Conservation (phyloP, 2,888 invertebrate genomes). For the Polymixis lichenea region DNA sequence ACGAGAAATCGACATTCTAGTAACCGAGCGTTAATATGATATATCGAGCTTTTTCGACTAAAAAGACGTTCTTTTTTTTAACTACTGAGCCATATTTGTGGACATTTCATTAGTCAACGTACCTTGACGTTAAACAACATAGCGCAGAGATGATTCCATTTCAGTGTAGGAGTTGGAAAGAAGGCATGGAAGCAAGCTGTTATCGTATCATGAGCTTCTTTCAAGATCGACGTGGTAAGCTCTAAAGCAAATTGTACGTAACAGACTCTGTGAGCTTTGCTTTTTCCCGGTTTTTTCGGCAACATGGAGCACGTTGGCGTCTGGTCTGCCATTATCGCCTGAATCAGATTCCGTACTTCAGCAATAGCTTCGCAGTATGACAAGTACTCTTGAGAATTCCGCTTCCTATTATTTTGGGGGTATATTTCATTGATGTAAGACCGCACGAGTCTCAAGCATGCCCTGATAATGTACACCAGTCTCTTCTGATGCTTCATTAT, state of each 20-base stretch:
- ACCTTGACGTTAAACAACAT: conserved; percentile 93
- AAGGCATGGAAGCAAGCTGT: conserved; percentile 98
- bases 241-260: conserved; percentile 89
- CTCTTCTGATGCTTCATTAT: conserved; percentile 94
- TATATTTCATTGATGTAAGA: conserved; percentile 98
- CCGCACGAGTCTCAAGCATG: conserved; percentile 94
- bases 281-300: conserved; percentile 81
- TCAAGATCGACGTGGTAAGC: conserved; percentile 94
- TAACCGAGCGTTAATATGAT: background rate
- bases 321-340: conserved; percentile 95
- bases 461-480: conserved; percentile 96
- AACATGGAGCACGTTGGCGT: conserved; percentile 83
- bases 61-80: background rate
- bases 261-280: conserved; percentile 82
- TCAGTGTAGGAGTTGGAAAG: conserved; percentile 97
- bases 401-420: conserved; percentile 92
- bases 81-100: background rate
- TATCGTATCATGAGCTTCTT: conserved; percentile 97
- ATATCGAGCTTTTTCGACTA: background rate
- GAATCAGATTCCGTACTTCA: conserved; percentile 95
- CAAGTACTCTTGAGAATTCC: conserved; percentile 92
- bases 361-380: conserved; percentile 96
- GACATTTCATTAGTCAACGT: conserved; percentile 56
- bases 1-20: background rate
- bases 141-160: conserved; percentile 98